Base-by-base conservation (phyloP, 2,888 invertebrate genomes). In the Megamerina dolium region DNA sequence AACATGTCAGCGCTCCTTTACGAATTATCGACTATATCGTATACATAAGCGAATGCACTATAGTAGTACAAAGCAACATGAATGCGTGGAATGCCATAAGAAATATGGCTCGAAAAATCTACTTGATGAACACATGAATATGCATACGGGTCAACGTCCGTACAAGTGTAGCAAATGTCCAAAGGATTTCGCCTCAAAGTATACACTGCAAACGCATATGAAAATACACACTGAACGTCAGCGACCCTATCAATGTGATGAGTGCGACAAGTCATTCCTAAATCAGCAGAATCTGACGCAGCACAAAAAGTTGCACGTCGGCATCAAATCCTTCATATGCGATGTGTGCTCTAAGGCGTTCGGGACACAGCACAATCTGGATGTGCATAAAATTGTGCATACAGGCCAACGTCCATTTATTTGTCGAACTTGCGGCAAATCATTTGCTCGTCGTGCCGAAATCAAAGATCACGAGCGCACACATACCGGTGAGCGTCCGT, bases 401-500 rank as follows among this genome's bases (percentile, higher is more conserved):
- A 81, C 85, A 0, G 85, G 86, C 0, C 78, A 77, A 52, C 82
- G 82, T 55, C 84, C 85, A 0, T 85, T 79, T 60, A 75, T 77
- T 30, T 87, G 87, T 57, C 73, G 77, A 4, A 71, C 77, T 9
- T 88, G 87, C 59, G 78, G 79, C 0, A 88, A 78, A 55, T 80
- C 80, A 0, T 88, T 88, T 70, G 85, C 86, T 0, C 65, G 88
- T 1, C 77, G 83, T 34, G 83, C 85, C 0, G 87, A 88, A 62
- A 81, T 89, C 2, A 69, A 81, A n/a, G 87, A 88, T 65, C 90
- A 90, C 54, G 82, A 83, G 64, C 71, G 88, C 21, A 85, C 80
- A 3, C 90, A 90, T 51, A 89, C 89, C 0, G 79, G 87, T 1
- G 87, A 87, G 64, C 78, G 84, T 3, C 87, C 87, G 0, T 87